A percentile compares a stretch with the other conserved stretches of the same genome.
Evolutionary conservation across 1,140 invertebrate species (phyloP).

Genomic region (Anastrepha ludens): DNA sequence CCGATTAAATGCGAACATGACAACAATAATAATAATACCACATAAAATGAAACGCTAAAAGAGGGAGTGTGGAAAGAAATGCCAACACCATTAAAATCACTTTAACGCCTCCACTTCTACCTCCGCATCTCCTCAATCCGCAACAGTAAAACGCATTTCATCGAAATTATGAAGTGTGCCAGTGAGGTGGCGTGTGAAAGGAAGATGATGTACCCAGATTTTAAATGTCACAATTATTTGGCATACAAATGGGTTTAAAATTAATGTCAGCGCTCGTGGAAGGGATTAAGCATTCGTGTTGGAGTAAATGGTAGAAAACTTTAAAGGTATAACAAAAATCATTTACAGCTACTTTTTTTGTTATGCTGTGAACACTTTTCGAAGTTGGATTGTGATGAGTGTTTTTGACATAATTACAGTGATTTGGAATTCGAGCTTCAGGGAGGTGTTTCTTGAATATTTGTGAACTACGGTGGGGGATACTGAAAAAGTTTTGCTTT

Average conservation of each 20-base stretch:
- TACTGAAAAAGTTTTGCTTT: too few relatives aligned
- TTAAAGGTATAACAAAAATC: slow-evolving; percentile 26
- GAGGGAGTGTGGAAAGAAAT: slow-evolving; percentile 20
- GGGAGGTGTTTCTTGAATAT: background rate
- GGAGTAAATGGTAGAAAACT: background rate
- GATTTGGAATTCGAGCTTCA: background rate
- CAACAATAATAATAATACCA: slow-evolving; percentile 39
- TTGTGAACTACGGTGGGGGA: too few relatives aligned
- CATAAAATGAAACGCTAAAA: background rate
- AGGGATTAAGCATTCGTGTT: background rate
- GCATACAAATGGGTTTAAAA: slow-evolving; percentile 54
- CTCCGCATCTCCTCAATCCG: background rate
- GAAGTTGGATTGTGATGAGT: slow-evolving; percentile 25
- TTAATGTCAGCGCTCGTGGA: slow-evolving; percentile 43
- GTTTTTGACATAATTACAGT: slow-evolving; percentile 45
- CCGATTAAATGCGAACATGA: slow-evolving; percentile 45
- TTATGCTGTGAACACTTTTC: background rate
- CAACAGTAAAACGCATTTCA: background rate
- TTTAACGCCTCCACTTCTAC: background rate
- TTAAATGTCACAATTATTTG: slow-evolving; percentile 47
- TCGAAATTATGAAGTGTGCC: slow-evolving; percentile 2
- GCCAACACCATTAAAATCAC: slow-evolving; percentile 20
- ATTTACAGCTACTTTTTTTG: background rate
- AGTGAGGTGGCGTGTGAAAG: background rate
- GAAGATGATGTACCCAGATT: background rate